Conservation (phyloP, 92 coral and sea anemone genomes). For the Virgularia gustaviana region DNA sequence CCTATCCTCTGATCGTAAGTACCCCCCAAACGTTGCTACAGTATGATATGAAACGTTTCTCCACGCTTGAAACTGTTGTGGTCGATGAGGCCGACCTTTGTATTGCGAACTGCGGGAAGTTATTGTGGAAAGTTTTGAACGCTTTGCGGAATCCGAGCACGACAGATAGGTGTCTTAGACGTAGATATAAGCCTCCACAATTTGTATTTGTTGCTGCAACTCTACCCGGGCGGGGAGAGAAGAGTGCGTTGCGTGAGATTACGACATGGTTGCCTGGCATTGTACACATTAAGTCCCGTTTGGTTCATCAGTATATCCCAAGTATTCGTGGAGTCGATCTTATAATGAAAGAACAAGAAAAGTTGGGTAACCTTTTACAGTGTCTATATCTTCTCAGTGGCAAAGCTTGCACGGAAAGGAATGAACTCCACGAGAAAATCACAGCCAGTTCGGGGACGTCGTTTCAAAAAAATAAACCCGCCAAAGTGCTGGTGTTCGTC, state of each 20-base stretch:
- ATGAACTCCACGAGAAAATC: not conserved
- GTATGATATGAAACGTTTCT: slow-evolving; percentile 58
- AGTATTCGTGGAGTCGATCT: slow-evolving; percentile 58
- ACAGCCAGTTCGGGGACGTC: slow-evolving; percentile 8
- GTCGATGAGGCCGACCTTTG: slow-evolving; percentile 86
- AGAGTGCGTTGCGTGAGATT: slow-evolving; percentile 65
- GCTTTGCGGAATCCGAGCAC: slow-evolving; percentile 45
- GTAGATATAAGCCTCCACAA: slow-evolving; percentile 33
- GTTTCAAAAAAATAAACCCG: slow-evolving; percentile 8
- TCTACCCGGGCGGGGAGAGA: slow-evolving; percentile 75
- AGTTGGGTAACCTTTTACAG: slow-evolving; percentile 55
- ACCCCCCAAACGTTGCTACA: slow-evolving; percentile 73
- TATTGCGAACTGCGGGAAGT: slow-evolving; percentile 72
- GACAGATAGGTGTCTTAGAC: not conserved
- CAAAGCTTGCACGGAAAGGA: not conserved
- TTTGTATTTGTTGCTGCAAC: slow-evolving; percentile 95
- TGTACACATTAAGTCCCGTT: slow-evolving; percentile 48
- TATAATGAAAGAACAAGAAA: slow-evolving; percentile 53
- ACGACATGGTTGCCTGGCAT: slow-evolving; percentile 67
- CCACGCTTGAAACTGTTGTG: slow-evolving; percentile 57
- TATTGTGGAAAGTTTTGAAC: slow-evolving; percentile 68
- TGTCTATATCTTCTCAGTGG: slow-evolving; percentile 56
- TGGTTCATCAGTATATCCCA: slow-evolving; percentile 74
- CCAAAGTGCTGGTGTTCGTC: slow-evolving; percentile 75
- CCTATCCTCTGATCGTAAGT: slow-evolving; percentile 74